Conservation (phyloP, 2,888 invertebrate species). For the Rhynchonema sp. region DNA sequence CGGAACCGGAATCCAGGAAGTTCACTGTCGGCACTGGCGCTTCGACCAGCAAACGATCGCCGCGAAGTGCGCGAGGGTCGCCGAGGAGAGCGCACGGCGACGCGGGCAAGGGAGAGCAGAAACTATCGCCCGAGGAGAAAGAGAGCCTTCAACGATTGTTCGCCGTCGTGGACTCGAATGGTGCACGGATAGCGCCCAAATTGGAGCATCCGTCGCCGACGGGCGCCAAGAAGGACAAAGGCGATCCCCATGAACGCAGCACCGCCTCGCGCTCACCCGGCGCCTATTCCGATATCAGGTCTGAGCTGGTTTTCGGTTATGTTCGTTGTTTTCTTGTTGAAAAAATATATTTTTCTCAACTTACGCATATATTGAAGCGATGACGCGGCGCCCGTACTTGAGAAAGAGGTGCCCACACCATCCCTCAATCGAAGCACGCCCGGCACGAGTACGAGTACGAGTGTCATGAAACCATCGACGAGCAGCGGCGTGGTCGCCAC, state of each 20-base stretch:
- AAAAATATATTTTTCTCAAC: not conserved
- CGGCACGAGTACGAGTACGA: not conserved
- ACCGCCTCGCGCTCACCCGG: not conserved
- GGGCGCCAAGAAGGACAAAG: too few species aligned
- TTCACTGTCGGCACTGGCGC: not conserved
- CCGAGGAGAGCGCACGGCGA: not conserved
- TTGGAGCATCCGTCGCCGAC: not conserved
- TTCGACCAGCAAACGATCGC: not conserved
- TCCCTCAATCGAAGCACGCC: too few species aligned
- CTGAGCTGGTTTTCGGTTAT: not conserved
- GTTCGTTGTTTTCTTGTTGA: not conserved
- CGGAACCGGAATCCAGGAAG: not conserved
- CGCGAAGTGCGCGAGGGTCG: not conserved
- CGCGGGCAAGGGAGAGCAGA: not conserved
- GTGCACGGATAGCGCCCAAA: too few species aligned
- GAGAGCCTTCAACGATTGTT: conserved; percentile 1
- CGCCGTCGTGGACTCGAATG: not conserved
- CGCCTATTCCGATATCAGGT: not conserved
- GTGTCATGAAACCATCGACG: not conserved
- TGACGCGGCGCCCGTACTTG: conserved; percentile 1
- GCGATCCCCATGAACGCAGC: not conserved
- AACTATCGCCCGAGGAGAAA: not conserved
- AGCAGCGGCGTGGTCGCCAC: too few species aligned
- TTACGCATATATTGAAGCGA: not conserved
- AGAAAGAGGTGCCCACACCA: not conserved